These are phyloP conservation scores for Zonitis immaculata DNA, from an alignment of 2,888 invertebrate genomes.

Conservation along the genomic window DNA sequence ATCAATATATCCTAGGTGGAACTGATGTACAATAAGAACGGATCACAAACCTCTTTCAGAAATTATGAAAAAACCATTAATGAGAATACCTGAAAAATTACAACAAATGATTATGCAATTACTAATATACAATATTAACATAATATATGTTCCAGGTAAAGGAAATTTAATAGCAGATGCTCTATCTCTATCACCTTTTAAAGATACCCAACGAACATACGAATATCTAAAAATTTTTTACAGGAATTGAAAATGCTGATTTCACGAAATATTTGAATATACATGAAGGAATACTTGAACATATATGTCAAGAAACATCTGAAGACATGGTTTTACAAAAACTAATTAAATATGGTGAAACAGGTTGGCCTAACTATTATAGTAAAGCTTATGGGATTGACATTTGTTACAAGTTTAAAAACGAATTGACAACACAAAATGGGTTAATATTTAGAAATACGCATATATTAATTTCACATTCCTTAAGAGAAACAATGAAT, in stretches of 20 bases:
- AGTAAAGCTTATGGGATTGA: slow-evolving; percentile 14
- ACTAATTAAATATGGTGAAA: slow-evolving; percentile 11
- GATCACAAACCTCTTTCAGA: slow-evolving; percentile 14
- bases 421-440: slow-evolving; percentile 10
- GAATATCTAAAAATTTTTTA: neutral
- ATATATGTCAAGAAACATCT: slow-evolving; percentile 13
- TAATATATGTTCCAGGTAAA: slow-evolving; percentile 11
- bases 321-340: slow-evolving; percentile 14
- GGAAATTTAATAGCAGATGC: slow-evolving; percentile 8
- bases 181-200: slow-evolving; percentile 8
- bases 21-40: slow-evolving; percentile 4
- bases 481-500: neutral
- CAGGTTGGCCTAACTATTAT: slow-evolving; percentile 23
- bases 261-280: slow-evolving; percentile 6
- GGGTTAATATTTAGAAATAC: slow-evolving; percentile 19
- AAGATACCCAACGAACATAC: neutral
- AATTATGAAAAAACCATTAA: slow-evolving; percentile 15
- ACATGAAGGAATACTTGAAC: slow-evolving; percentile 9
- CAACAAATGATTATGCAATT: slow-evolving; percentile 13
- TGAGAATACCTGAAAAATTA: slow-evolving; percentile 1
- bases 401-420: slow-evolving; percentile 20
- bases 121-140: slow-evolving; percentile 10
- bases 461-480: slow-evolving; percentile 19
- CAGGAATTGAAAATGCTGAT: neutral
- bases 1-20: slow-evolving; percentile 14